Evolutionary conservation across 2,888 invertebrate species (phyloP), one percentile per base, ranked within the genome.

Genomic region (Sphaerophoria rueppellii): DNA sequence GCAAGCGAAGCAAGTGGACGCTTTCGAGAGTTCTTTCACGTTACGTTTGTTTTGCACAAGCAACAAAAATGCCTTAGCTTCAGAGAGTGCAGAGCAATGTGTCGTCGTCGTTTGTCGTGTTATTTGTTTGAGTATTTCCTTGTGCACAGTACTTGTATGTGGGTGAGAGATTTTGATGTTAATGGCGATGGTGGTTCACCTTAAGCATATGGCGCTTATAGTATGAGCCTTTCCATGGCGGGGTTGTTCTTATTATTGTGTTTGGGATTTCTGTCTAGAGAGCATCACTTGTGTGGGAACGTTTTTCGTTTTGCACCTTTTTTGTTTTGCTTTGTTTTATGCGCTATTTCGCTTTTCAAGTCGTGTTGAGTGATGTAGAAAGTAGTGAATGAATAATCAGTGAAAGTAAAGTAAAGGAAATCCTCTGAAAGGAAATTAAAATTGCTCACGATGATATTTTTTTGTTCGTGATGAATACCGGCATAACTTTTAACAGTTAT

Each of bases 221-320:
- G 46, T 63, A 32, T 50, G 67, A 72, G 43, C 43, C 14, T 57
- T 50, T 65, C 14, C 14, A 50, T 61, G 32, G 2, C 5, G 43
- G 11, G 32, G 14, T 57, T 37, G 0, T 58, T 40, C 40, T 14
- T 35, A 11, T 12, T 60, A 4, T 43, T 60, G 14, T 14, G 16
- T 11, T 34, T 37, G 50, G 12, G 12, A 4, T 46, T 24, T 34
- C 14, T 60, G 77, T 70, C 73, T 69, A 58, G 40, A 60, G 60
- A 60, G 78, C 70, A 80, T 55, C 75, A 83, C 79, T 75, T 83
- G 82, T 83, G 79, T 83, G 79, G 67, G 79, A 79, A 83, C 61
- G 55, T 52, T 71, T 79, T 60, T 55, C 54, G 50, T 46, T 63
- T 54, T 71, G 69, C 60, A 14, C 11, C 16, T 11, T 40, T 48